Percentiles rank a stretch among this genome's conserved stretches.
phyloP scores from a whole-genome alignment of 2,113 vertebrate species.

The Plestiodon gilberti region DNA sequence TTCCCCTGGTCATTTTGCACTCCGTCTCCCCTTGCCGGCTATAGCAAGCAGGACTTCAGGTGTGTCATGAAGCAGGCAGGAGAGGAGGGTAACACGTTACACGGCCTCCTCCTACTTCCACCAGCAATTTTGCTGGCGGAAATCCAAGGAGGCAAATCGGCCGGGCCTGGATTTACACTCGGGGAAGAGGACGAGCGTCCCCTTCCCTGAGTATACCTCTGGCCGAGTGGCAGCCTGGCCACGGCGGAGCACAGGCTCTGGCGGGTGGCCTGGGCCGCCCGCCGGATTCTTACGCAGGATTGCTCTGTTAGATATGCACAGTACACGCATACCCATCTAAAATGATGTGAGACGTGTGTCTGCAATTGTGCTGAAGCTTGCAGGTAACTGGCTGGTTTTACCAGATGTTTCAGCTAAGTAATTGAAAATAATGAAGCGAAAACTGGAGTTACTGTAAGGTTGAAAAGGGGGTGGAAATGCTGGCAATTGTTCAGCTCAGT shows the following conservation, averaged over 20 bases:
- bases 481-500: slow-evolving; percentile 9
- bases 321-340: not conserved
- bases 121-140: too few relatives aligned
- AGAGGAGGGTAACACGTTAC: too few relatives aligned
- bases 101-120: too few relatives aligned
- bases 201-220: too few relatives aligned
- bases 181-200: too few relatives aligned
- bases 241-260: too few relatives aligned
- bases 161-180: too few relatives aligned
- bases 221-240: too few relatives aligned
- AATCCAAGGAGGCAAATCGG: too few relatives aligned
- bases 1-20: not conserved
- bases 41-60: not conserved
- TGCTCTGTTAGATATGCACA: too few relatives aligned
- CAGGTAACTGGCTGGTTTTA: slow-evolving; percentile 36
- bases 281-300: too few relatives aligned
- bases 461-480: slow-evolving; percentile 18
- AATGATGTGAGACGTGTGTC: not conserved
- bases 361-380: not conserved
- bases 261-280: too few relatives aligned
- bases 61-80: not conserved
- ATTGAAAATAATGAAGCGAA: slow-evolving; percentile 52
- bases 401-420: slow-evolving; percentile 9
- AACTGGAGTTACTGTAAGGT: slow-evolving; percentile 36
- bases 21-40: not conserved